phyloP scores from a whole-genome alignment of 2,888 invertebrate species.

The Hanleya hanleyi region DNA sequence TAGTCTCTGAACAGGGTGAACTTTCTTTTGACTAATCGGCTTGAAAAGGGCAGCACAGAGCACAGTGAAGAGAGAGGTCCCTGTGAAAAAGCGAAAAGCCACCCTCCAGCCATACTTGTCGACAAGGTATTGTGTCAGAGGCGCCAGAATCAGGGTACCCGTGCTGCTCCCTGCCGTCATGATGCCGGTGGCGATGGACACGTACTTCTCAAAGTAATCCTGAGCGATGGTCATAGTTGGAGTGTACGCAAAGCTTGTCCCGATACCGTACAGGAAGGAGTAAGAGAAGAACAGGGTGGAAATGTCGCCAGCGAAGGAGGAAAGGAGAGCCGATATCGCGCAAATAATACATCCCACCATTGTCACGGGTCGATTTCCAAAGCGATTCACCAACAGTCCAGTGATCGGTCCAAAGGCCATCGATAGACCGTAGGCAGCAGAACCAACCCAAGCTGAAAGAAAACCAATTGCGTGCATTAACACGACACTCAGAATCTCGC shows the following conservation, averaged over 20 bases:
- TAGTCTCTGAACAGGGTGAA: conserved; percentile 25
- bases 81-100: conserved; percentile 49
- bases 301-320: conserved; percentile 53
- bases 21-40: conserved; percentile 25
- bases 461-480: no score
- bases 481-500: no score
- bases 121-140: conserved; percentile 51
- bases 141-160: conserved; percentile 58
- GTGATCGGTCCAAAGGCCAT: conserved; percentile 59
- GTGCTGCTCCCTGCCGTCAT: conserved; percentile 60
- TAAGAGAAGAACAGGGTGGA: conserved; percentile 52
- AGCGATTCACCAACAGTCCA: conserved; percentile 46
- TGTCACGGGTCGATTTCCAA: conserved; percentile 50
- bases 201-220: conserved; percentile 60
- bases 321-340: conserved; percentile 44
- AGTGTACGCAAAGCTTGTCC: conserved; percentile 54
- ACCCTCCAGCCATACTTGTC: conserved; percentile 53
- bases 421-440: conserved; percentile 56
- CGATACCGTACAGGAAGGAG: conserved; percentile 59
- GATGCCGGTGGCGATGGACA: conserved; percentile 57
- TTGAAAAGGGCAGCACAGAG: conserved; percentile 40
- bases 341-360: conserved; percentile 53
- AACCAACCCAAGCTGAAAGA: conserved; percentile 64
- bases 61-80: conserved; percentile 38
- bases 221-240: conserved; percentile 59